Base-by-base conservation (phyloP, 2,888 invertebrate species). In the Pseudoips prasinana region DNA sequence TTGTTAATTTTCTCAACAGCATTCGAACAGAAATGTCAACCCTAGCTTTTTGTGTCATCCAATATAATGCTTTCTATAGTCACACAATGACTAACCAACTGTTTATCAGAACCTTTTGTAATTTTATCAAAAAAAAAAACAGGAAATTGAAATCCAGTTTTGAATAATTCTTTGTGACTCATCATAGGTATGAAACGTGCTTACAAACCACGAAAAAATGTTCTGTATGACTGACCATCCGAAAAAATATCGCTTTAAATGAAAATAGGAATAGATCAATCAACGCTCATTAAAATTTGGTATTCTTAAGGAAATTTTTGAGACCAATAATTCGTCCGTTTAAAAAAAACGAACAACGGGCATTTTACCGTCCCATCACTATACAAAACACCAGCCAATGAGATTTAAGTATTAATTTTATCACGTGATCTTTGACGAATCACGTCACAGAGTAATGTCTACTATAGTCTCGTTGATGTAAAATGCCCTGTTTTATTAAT, bases 71-170 rank as follows among this genome's bases (percentile, higher is more conserved):
- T 54, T 53, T 46, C 37, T 38, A 53, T 47, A 42, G 43, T 41
- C 19, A 25, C 28, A 40, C 28, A 26, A 34, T 51, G 42, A 54
- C 47, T 33, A 35, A 46, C 30, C 10, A 29, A 39, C 45, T 33
- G 44, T 49, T 14, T 49, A 51, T 45, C 43, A 8, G 44, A 41
- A 39, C 33, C 33, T 40, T 58, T 51, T 52, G 38, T 54, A 39
- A 40, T 29, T 39, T 53, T 55, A 50, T 68, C 71, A 61, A 67
- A 65, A 68, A 61, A 67, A 65, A 68, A 51, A 55, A 65, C 81
- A 67, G 83, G 85, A 85, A 77, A 59, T 71, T n/a, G n/a, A 71
- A 73, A 73, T 64, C 64, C 41, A 61, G 59, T 64, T 69, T 66
- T 67, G 42, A 58, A n/a, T n/a, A n/a, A n/a, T n/a, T n/a, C 36